These are phyloP conservation scores for Cassiopea andromeda DNA, from an alignment of 30 jellyfish, hydroid and myxozoan species.

Conservation along the genomic window DNA sequence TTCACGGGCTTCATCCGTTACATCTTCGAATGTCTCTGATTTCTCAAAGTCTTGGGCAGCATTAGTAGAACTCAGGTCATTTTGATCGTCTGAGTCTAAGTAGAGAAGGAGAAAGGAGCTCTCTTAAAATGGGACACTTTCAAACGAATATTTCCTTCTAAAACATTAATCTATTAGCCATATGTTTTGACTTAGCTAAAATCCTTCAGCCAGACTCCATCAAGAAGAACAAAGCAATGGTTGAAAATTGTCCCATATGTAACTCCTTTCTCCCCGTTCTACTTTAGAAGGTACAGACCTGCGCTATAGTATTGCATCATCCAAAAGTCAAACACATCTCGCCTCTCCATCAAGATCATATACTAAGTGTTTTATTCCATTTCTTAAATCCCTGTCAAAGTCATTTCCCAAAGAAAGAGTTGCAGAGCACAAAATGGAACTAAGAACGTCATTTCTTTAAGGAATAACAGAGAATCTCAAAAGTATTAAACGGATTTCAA, in stretches of 20 bases:
- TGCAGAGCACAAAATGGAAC: background rate
- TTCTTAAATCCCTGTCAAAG: background rate
- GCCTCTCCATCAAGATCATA: background rate
- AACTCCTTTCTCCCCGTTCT: slow-evolving; percentile 79
- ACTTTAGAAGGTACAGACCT: background rate
- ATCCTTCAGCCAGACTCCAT: slow-evolving; percentile 63
- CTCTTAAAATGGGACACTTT: slow-evolving; percentile 75
- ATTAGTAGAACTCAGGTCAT: slow-evolving; percentile 28
- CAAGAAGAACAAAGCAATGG: slow-evolving; percentile 39
- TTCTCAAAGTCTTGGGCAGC: slow-evolving; percentile 82
- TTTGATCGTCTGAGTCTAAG: slow-evolving; percentile 67
- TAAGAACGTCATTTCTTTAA: background rate
- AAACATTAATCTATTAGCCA: background rate
- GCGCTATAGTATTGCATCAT: too few relatives aligned
- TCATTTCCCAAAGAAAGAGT: background rate
- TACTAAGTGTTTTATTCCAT: background rate
- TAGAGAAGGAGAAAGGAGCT: slow-evolving; percentile 85
- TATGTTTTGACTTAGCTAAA: background rate
- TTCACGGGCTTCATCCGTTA: slow-evolving; percentile 91
- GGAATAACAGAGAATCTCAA: too few relatives aligned
- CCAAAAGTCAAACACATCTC: background rate
- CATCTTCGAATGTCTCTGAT: slow-evolving; percentile 92
- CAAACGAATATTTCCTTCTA: background rate
- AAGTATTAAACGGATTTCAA: too few relatives aligned
- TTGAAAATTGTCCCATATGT: slow-evolving; percentile 60